Evolutionary conservation across 2,797 vertebrate species (phyloP), one percentile per base, ranked within the genome.

Genomic region (Halcyon leucocephala): DNA sequence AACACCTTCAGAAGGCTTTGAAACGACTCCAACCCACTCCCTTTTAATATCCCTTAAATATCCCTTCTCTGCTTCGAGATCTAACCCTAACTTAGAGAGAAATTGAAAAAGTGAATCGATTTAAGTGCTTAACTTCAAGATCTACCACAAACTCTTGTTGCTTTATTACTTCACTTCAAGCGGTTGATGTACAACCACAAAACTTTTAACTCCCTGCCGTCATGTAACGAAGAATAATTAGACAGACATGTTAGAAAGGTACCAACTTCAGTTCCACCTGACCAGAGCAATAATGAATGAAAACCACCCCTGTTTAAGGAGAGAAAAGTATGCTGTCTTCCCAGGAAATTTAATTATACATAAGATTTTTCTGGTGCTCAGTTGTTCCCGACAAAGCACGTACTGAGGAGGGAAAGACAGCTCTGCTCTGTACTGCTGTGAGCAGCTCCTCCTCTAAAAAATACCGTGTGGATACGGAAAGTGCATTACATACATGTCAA

Each of bases 361-460:
- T 8, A 21, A 61, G 67, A 19, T 67, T 33, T 72, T 69, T 62
- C 86, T 55, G 49, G 90, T 57, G 80, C 90, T 87, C 52, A 7
- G 78, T 66, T 62, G 66, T 57, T 78, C 26, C 61, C 72, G 74
- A 97, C 88, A 93, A 90, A 95, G 92, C 84, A 6, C 1, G 29
- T 13, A 78, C 17, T 73, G 93, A 93, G 76, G 67, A 78, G 86
- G 73, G 74, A 48, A 80, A 19, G 1, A 26, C 0, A 1, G 79
- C 82, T 85, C 86, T 35, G 86, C 69, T 86, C 84, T 1, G 1
- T 22, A 25, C 91, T 33, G 67, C 90, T 65, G 25, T 67, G 15
- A 86, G 60, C 86, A 87, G 79, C 90, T 91, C 61, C 70, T 94
- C 82, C 82, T 93, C 46, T 33, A 95, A 73, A 82, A 93, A 91